Conservation (phyloP, 2,797 vertebrate genomes). For the Esox lucius region DNA sequence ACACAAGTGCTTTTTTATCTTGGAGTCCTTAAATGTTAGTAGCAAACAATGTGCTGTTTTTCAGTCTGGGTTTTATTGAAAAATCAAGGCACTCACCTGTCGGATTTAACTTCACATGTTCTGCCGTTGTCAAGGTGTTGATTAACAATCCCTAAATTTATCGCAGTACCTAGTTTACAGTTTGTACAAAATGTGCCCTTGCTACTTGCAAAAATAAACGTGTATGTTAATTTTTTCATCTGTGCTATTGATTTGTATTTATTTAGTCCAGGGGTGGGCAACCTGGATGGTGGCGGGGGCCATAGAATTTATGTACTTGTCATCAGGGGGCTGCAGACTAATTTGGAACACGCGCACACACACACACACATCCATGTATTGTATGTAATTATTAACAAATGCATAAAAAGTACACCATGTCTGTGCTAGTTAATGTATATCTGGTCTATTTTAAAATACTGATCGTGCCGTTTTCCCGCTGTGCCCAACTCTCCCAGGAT, state of each 20-base stretch:
- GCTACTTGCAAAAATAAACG: conserved; percentile 76
- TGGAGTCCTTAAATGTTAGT: conserved; percentile 69
- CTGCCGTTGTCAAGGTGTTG: conserved; percentile 68
- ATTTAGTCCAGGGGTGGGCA: conserved; percentile 1
- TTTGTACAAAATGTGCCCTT: conserved; percentile 74
- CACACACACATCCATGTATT: no score
- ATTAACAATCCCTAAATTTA: conserved; percentile 64
- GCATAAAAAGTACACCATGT: no score
- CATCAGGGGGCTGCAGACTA: no score
- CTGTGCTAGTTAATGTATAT: no score
- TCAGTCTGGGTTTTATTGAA: conserved; percentile 59
- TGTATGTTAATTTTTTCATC: conserved; percentile 65
- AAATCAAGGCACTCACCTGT: conserved; percentile 12
- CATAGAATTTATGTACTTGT: no score
- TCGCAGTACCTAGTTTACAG: conserved; percentile 73
- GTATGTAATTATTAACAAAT: no score
- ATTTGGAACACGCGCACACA: no score
- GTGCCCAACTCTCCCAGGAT: no score
- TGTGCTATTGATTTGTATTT: conserved; percentile 29
- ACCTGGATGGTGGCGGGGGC: neutral
- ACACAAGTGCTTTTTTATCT: conserved; percentile 81
- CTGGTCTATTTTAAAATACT: no score
- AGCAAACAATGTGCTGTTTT: conserved; percentile 67
- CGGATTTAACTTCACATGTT: conserved; percentile 58
- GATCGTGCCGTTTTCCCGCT: no score